Base-by-base conservation (phyloP, 2,888 invertebrate genomes). In the Rotaria magnacalcarata region DNA sequence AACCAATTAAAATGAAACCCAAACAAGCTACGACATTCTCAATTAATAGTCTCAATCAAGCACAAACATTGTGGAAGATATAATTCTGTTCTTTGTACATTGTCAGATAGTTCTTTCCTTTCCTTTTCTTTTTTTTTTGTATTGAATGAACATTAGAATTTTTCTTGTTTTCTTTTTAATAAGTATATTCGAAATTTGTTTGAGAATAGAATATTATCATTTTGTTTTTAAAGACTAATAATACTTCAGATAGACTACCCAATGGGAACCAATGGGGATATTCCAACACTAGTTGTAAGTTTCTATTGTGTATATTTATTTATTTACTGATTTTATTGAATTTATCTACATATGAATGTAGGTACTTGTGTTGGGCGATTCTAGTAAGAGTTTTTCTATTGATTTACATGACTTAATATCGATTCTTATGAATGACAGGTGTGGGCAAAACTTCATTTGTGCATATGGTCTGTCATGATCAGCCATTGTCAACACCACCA, bases 381-480 rank as follows among this genome's bases (percentile, higher is more conserved):
- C 67, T 16, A 67, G 67, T 67, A 34, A 67, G 67, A 67, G 16
- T 52, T 52, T 52, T 67, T 27, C 0, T 27, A 3, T 75, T 75
- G 10, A 47, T 80, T 80, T n/a, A 14, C 4, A 14, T 24, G 21
- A 10, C 0, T 80, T 75, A 19, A 21, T 47, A 16, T 67, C 67
- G 67, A 4, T 34, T 67, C 4, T 67, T 34, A 8, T 67, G 14
- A 34, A 34, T 67, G 16, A 41, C 84, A 94, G 97, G 97, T 87
- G 97, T 98, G 87, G 99, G 99, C 41, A 99, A 99, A 93, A 96
- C 97, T 8, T 96, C 96, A 0, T 92, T 98, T 84, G 95, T 96
- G 0, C 95, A 97, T 92, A 92, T 97, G 87, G 94, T 97, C 88
- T 95, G 96, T 86, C 94, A 96, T 89, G 95, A 94, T 90, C 94